Percentiles rank a stretch among this genome's conserved stretches.
Conservation (phyloP, 2,797 vertebrate species). For the Ambastaia sidthimunki region DNA sequence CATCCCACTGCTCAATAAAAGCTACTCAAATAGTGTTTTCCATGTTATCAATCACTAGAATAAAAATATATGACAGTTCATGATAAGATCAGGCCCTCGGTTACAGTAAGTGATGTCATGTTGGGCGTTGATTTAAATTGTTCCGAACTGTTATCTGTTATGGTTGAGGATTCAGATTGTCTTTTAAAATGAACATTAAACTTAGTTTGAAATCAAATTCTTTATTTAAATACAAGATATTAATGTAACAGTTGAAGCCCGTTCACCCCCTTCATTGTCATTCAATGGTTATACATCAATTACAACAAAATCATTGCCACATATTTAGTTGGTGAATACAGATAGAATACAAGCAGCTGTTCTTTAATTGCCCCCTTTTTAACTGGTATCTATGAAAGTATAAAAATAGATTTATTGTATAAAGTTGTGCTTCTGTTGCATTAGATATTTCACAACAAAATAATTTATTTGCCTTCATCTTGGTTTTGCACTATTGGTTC, state of each 20-base stretch:
- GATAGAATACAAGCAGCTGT: neutral
- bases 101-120: neutral
- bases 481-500: conserved; percentile 24
- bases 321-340: neutral
- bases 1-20: conserved; percentile 78
- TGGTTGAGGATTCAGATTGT: too few species aligned
- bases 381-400: conserved; percentile 17
- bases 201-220: neutral
- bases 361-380: neutral
- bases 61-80: neutral
- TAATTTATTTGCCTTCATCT: conserved; percentile 22
- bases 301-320: conserved; percentile 1
- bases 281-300: neutral
- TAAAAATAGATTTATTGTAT: conserved; percentile 49
- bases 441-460: conserved; percentile 11
- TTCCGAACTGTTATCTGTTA: too few species aligned
- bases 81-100: neutral
- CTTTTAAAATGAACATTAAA: neutral
- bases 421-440: conserved; percentile 13
- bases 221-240: neutral
- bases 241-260: conserved; percentile 17
- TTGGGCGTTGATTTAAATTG: neutral
- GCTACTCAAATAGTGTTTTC: conserved; percentile 54
- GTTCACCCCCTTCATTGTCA: neutral
- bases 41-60: neutral